Evolutionary conservation across 2,888 invertebrate genomes (phyloP).

Genomic region (Tuberolachnus salignus): DNA sequence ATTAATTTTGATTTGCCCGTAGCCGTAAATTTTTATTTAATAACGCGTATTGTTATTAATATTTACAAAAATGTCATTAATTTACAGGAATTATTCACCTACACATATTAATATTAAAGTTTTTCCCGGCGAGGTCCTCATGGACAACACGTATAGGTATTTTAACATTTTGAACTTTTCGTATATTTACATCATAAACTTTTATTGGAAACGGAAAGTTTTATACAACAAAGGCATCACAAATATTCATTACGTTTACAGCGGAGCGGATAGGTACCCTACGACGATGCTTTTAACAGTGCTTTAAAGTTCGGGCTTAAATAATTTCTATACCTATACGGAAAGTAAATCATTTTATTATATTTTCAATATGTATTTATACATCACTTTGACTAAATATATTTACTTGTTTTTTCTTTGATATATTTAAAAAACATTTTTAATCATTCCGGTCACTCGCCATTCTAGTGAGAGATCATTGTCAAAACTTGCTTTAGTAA

Average conservation of each 20-base stretch:
- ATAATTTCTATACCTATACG: not conserved
- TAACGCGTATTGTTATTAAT: too few species aligned
- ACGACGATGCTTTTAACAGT: not conserved
- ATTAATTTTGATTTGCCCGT: too few species aligned
- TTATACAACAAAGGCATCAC: not conserved
- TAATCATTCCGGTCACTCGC: too few species aligned
- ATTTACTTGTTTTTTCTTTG: not conserved
- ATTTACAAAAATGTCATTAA: too few species aligned
- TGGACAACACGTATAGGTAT: not conserved
- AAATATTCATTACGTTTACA: constrained; percentile 16
- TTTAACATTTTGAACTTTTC: constrained; percentile 13
- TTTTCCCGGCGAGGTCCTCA: not conserved
- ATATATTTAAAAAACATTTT: too few species aligned
- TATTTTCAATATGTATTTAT: not conserved
- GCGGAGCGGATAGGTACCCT: not conserved
- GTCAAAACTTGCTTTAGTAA: too few species aligned
- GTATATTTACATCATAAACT: constrained; percentile 1
- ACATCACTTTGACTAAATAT: too few species aligned
- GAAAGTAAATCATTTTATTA: not conserved
- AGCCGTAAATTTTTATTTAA: too few species aligned
- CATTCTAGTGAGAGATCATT: too few species aligned
- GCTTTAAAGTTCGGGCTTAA: not conserved
- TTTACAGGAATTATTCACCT: too few species aligned
- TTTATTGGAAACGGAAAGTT: constrained; percentile 5
- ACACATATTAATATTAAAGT: not conserved